Percentiles rank a stretch among this genome's conserved stretches.
Conservation (phyloP, 2,888 invertebrate species). For the Hirudinaria manillensis region DNA sequence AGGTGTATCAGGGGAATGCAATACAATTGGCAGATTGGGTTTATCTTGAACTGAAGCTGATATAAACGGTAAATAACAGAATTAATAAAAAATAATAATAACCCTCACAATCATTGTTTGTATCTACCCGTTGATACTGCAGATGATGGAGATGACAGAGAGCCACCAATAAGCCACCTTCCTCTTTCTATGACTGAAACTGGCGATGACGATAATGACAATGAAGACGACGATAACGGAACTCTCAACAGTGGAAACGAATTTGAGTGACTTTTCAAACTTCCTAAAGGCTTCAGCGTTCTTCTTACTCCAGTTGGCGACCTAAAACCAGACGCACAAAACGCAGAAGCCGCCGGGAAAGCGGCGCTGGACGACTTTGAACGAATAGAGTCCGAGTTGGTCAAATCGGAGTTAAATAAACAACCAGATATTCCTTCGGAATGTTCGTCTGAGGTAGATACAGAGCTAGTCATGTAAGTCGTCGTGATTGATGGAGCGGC, state of each 20-base stretch:
- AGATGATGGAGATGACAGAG: too few relatives aligned
- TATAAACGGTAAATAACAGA: too few relatives aligned
- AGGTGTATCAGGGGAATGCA: too few relatives aligned
- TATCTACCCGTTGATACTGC: too few relatives aligned
- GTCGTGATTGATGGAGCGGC: conserved; percentile 26
- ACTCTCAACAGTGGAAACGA: neutral
- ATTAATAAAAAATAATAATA: too few relatives aligned
- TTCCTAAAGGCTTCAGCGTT: neutral
- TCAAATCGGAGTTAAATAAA: neutral
- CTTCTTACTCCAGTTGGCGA: neutral
- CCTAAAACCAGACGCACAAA: neutral
- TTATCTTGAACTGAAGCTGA: too few relatives aligned
- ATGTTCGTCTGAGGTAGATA: neutral
- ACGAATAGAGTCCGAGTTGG: neutral
- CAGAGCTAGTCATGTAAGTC: neutral
- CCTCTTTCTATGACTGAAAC: neutral
- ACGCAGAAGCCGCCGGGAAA: neutral
- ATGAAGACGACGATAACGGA: neutral
- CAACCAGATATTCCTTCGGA: neutral
- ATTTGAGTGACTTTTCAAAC: neutral
- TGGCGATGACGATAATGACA: neutral
- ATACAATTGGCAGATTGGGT: too few relatives aligned
- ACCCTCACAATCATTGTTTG: too few relatives aligned
- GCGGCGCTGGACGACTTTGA: neutral
- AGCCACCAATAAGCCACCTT: too few relatives aligned